These are phyloP conservation scores for Heliocidaris tuberculata DNA, from an alignment of 35 echinoderm and acorn worm species.

Conservation along the genomic window DNA sequence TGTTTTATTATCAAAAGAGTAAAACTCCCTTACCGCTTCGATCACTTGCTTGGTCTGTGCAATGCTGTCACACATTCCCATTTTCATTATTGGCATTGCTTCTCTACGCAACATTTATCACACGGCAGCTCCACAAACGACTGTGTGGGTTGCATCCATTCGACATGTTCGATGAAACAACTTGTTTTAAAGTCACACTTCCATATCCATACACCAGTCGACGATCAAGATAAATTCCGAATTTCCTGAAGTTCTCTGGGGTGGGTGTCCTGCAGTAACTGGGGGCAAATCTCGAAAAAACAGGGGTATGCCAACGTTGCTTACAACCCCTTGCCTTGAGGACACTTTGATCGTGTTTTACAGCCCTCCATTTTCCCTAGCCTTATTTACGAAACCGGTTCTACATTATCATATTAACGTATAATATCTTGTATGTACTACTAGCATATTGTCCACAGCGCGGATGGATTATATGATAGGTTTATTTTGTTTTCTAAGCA, in stretches of 20 bases:
- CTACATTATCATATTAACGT: background rate
- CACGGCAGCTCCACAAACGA: no score
- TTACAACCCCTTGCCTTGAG: background rate
- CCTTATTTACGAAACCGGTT: background rate
- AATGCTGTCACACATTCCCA: background rate
- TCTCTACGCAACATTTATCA: background rate
- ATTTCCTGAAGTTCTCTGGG: background rate
- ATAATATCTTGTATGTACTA: background rate
- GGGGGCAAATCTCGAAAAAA: background rate
- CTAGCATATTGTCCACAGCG: background rate
- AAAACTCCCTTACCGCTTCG: background rate
- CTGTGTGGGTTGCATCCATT: background rate
- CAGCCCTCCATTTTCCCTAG: background rate
- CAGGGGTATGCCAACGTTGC: background rate
- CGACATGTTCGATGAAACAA: conserved; percentile 8
- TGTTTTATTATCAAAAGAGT: no score
- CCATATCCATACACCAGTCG: background rate
- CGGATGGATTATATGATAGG: background rate
- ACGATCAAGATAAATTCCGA: background rate
- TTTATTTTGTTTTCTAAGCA: background rate
- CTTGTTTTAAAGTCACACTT: background rate
- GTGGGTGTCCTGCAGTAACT: background rate
- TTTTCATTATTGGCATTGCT: background rate
- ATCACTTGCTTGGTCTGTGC: background rate
- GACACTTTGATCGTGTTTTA: background rate